Evolutionary conservation across 2,888 invertebrate genomes (phyloP), one percentile per base, ranked within the genome.

Genomic region (Drosophila sordidula): DNA sequence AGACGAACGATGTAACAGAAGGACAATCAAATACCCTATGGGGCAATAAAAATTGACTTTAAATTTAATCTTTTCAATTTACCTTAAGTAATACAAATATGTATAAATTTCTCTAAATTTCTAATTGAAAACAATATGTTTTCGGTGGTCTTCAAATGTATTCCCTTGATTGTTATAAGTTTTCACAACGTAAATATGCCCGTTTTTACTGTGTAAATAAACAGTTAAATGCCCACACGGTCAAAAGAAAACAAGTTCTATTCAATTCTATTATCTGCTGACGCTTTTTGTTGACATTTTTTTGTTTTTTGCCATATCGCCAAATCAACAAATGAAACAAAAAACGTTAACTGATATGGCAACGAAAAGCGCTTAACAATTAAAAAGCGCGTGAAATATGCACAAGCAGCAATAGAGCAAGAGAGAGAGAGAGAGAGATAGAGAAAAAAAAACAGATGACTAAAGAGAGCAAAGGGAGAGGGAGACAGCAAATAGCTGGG

Each of bases 221-320:
- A 75, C 74, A 56, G 75, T 73, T 68, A 64, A 78, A 68, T 47
- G 49, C 45, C 44, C 52, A 55, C 38, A 64, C 42, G 36, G 41
- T 12, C 18, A 54, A 50, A 58, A 36, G 14, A 59, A 44, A 41
- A 55, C 44, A 46, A 75, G 71, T 73, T 71, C 69, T 68, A 88
- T 73, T 66, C 62, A 67, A 62, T 86, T 79, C 69, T 86, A 66
- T 76, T 83, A 83, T 83, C 84, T 80, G 55, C 62, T 70, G 62
- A 65, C 69, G 67, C 49, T 61, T 69, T 66, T 70, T 67, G 79
- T 70, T 87, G 85, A 82, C 81, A 84, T 57, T 73, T 34, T 34
- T 39, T 16, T 16, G 4, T 38, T 75, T 58, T 75, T 41, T 8
- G 51, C 42, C 61, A 38, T 61, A 57, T 74, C 54, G 61, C 57